These are phyloP conservation scores for Lycocerus yunnanus DNA, from an alignment of 2,888 invertebrate genomes.

Conservation along the genomic window DNA sequence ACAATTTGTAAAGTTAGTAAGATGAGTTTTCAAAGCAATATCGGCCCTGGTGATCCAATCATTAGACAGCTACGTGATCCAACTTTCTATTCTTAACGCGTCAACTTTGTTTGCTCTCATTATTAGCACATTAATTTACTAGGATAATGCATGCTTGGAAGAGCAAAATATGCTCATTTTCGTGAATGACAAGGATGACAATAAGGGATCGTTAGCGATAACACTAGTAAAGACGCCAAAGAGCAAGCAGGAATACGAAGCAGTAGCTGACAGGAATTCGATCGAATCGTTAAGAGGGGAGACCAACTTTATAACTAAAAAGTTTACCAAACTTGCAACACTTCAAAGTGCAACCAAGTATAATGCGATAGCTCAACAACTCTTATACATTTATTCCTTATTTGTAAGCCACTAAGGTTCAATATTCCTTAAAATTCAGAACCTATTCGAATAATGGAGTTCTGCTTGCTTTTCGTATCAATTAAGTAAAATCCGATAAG, in stretches of 20 bases:
- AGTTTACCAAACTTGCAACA: conserved; percentile 40
- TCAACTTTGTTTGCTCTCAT: conserved; percentile 29
- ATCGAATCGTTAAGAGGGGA: conserved; percentile 27
- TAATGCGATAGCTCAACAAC: conserved; percentile 39
- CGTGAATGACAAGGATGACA: conserved; percentile 32
- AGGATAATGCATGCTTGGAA: conserved; percentile 14
- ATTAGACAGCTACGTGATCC: conserved; percentile 54
- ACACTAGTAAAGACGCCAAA: conserved; percentile 39
- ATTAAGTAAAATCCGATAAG: conserved; percentile 34
- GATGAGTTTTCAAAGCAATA: conserved; percentile 44
- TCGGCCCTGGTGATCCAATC: conserved; percentile 52
- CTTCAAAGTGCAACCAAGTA: conserved; percentile 46
- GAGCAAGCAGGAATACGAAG: conserved; percentile 33
- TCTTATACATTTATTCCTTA: conserved; percentile 22
- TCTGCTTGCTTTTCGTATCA: conserved; percentile 34
- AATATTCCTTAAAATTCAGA: conserved; percentile 20
- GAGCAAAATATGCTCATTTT: conserved; percentile 33
- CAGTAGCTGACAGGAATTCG: conserved; percentile 27
- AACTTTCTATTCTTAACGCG: conserved; percentile 50
- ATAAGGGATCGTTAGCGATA: conserved; percentile 41
- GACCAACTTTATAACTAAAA: conserved; percentile 32
- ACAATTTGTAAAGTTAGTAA: conserved; percentile 54
- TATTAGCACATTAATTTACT: not conserved
- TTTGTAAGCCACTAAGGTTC: conserved; percentile 19
- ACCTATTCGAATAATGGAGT: conserved; percentile 27